phyloP scores from a whole-genome alignment of 2,113 vertebrate species.

The Brienomyrus longianalis region DNA sequence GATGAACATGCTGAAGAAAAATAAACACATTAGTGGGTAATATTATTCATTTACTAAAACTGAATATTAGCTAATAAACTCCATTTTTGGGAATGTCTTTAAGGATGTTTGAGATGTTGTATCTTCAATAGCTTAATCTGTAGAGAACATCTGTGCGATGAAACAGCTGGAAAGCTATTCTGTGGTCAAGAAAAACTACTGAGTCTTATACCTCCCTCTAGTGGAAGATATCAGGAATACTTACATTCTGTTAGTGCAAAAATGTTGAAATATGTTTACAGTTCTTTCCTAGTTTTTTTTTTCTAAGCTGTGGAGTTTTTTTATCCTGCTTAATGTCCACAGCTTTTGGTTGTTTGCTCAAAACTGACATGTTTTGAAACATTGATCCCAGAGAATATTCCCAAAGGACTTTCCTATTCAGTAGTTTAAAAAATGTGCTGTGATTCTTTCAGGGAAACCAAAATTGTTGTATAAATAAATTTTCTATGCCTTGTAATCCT shows the following conservation, averaged over 20 bases:
- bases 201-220: neutral
- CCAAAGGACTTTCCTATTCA: neutral
- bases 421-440: neutral
- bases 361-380: neutral
- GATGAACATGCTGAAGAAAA: neutral
- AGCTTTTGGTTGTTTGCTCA: neutral
- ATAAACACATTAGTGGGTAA: neutral
- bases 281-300: neutral
- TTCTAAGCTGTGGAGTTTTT: neutral
- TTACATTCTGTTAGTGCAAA: neutral
- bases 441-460: neutral
- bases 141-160: neutral
- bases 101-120: neutral
- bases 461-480: neutral
- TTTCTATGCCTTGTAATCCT: neutral
- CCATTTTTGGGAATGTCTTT: neutral
- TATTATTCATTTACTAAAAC: neutral
- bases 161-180: neutral
- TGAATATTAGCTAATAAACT: neutral
- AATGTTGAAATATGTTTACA: neutral
- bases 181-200: neutral
- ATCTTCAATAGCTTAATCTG: neutral
- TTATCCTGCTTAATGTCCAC: neutral
- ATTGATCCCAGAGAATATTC: neutral
- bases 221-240: neutral